phyloP scores from a whole-genome alignment of 2,113 vertebrate species.

The Ochotona curzoniae region DNA sequence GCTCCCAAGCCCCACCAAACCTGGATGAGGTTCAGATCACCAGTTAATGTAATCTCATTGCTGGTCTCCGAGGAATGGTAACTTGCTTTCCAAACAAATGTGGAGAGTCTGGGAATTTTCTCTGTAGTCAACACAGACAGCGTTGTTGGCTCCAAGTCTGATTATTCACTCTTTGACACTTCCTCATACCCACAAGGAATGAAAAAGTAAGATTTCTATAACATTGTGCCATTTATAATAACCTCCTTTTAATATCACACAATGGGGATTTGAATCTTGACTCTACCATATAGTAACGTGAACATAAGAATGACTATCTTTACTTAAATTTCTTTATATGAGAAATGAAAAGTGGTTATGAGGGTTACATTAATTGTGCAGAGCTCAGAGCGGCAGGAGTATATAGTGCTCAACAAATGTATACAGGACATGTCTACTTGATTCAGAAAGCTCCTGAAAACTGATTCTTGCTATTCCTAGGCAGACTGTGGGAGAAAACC shows the following conservation, averaged over 20 bases:
- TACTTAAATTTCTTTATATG: background rate
- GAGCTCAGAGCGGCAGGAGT: background rate
- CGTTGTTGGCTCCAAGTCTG: background rate
- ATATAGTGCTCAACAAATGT: background rate
- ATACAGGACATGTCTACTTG: background rate
- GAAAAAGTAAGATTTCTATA: conserved; percentile 18
- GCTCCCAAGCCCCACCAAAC: conserved; percentile 20
- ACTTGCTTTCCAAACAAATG: conserved; percentile 52
- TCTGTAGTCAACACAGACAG: conserved; percentile 15
- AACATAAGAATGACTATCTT: background rate
- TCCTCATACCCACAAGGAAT: background rate
- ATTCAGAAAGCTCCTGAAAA: background rate
- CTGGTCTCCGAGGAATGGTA: conserved; percentile 51
- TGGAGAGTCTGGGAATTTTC: conserved; percentile 48
- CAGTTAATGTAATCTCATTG: conserved; percentile 46
- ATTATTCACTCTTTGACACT: conserved; percentile 18
- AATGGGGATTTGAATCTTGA: background rate
- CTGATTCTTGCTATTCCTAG: background rate
- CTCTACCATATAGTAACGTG: background rate
- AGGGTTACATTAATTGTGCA: background rate
- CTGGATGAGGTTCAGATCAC: conserved; percentile 64
- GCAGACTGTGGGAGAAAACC: background rate
- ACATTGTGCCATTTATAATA: background rate
- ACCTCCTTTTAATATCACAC: background rate
- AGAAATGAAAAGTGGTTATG: background rate